Base-by-base conservation (phyloP, 2,888 invertebrate genomes). In the Argyresthia albistria region DNA sequence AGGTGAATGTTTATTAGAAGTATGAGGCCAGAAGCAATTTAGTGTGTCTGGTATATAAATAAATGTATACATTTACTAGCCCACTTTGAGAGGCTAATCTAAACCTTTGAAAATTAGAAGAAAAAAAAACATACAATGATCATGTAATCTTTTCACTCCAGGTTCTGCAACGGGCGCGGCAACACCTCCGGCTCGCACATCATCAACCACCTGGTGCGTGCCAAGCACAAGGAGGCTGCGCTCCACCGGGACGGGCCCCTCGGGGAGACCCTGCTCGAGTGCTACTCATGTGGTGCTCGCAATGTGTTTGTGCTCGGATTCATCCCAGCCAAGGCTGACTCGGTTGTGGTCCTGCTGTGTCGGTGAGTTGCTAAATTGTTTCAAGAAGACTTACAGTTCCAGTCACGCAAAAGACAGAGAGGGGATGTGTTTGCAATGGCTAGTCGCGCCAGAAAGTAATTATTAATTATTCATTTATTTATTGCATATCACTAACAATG, bases 161-260 rank as follows among this genome's bases (percentile, higher is more conserved):
- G 88, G 88, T 99, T 99, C 76, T 99, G 99, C 80, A 99, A 99
- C 88, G 99, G 98, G 0, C 92, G 98, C 54, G 99, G 99, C 12
- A 98, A 97, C 72, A 98, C 98, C 1, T 97, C 98, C 0, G 99
- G 97, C 35, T 98, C 99, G 49, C 99, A 99, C 72, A 98, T 99
- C 62, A 96, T 99, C 63, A 99, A 99, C 80, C 99, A 99, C 84
- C 88, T 99, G 73, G 99, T 99, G 57, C 90, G 99, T 58, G 98
- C 99, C n/a, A 98, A 98, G 79, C 98, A 99, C 75, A 99, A 99
- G 89, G 99, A 99, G 86, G 98, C 99, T 0, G 98, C 98, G 0
- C 88, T 99, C 48, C 99, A 99, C 73, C 91, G 95, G 65, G 99
- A 99, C 76, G 99, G 99, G 0, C 98, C 99, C 0, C 89, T 99